Base-by-base conservation (phyloP, 2,888 invertebrate species). In the Tenthredo mesomela region DNA sequence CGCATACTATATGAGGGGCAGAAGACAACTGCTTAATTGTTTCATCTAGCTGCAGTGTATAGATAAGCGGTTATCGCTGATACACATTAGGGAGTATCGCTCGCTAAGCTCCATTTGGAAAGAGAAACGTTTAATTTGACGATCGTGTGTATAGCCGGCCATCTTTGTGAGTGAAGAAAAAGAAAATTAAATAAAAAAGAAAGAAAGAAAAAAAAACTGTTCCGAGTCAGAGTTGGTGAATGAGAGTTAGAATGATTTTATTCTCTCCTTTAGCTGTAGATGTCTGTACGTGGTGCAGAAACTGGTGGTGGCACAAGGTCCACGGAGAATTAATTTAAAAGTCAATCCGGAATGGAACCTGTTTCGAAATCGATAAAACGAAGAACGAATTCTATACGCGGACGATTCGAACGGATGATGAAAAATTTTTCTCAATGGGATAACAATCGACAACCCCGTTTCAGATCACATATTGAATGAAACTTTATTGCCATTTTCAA, bases 321-420 rank as follows among this genome's bases (percentile, higher is more conserved):
- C 58, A 54, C 21, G 40, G n/a, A 70, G 82, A 70, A 82, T 82
- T 70, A 82, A 87, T 88, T 87, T 87, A 86, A 89, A 88, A 88
- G 87, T 88, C 87, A 83, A 89, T 88, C 80, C 84, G 67, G 43
- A 33, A 71, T 58, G 85, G 82, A 85, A 90, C 90, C 88, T 87
- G 90, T 89, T 89, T 85, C 85, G 85, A 85, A 77, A 73, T 29
- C 61, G 82, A 85, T 29, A 85, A 54, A 82, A 67, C 82, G 77
- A 84, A 85, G 80, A 84, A 50, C 71, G 50, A 58, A 82, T 61
- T 86, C 43, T 80, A 21, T 10, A 43, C 47, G 25, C 47, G 25
- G 18, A 29, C 82, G 54, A 21, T n/a, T n/a, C 67, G 29, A 67
- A 15, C 67, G 5, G n/a, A 9, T 3, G 43, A 7, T 33, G 77